Conservation (phyloP, 1,140 invertebrate genomes). For the Cotesia vestalis region DNA sequence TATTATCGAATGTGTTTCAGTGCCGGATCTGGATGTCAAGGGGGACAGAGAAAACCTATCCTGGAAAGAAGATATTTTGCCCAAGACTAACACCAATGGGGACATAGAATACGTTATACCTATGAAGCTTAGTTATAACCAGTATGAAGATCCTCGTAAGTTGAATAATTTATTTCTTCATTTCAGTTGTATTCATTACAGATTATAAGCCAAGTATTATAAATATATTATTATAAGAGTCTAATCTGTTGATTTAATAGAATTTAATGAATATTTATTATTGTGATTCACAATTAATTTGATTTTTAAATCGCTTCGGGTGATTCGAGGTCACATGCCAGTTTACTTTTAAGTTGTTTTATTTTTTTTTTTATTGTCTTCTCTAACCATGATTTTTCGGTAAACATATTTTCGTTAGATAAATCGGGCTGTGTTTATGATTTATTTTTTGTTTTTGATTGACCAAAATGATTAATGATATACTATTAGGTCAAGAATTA, state of each 20-base stretch:
- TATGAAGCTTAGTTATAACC: constrained; percentile 56
- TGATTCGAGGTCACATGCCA: too few species aligned
- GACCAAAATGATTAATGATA: too few species aligned
- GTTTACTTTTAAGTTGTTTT: too few species aligned
- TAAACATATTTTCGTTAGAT: too few species aligned
- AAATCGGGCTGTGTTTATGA: too few species aligned
- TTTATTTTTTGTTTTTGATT: too few species aligned
- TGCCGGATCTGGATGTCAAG: neutral
- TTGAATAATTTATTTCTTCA: constrained; percentile 29
- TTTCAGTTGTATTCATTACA: constrained; percentile 11
- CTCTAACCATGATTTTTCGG: too few species aligned
- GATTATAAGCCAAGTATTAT: neutral
- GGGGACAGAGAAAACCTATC: neutral
- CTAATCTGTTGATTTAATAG: constrained; percentile 1
- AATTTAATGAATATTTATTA: constrained; percentile 3
- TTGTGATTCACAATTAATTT: neutral
- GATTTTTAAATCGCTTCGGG: too few species aligned
- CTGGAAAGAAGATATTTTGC: constrained; percentile 14
- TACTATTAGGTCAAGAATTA: too few species aligned
- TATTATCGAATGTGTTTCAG: neutral
- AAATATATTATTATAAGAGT: neutral
- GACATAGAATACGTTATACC: constrained; percentile 55
- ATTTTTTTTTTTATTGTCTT: too few species aligned
- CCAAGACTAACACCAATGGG: constrained; percentile 6
- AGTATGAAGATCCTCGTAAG: constrained; percentile 61